Evolutionary conservation across 2,888 invertebrate species (phyloP), one percentile per base, ranked within the genome.

Genomic region (Eupithecia centaureata): DNA sequence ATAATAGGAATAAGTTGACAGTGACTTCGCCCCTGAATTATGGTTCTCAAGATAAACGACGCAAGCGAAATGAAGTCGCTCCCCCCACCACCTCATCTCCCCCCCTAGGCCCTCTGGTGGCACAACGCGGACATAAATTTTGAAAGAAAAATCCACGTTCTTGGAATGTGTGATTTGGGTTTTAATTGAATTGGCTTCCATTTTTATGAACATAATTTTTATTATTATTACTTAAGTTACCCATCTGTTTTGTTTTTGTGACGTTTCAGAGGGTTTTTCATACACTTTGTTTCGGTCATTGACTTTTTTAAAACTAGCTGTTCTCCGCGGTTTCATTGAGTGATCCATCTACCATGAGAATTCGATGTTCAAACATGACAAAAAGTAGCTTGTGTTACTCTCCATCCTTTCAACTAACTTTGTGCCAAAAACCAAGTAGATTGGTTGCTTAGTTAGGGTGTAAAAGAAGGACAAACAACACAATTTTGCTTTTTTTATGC

Each of bases 31-130:
- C 86, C 89, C 88, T 93, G 95, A 95, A 92, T 95, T 95, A 95
- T 95, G 95, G 94, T 94, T 91, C 94, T 94, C 92, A 95, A 95
- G 95, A 95, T 95, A 95, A 95, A 95, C 95, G 95, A 94, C 94
- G 94, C 93, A 94, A 94, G 94, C 95, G 95, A 95, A 95, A 95
- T 95, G 95, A 95, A 95, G 95, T 95, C 95, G 94, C 94, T 86
- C 90, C 92, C 88, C 85, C 84, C 79, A 75, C 74, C 79, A 77
- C 76, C 78, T 80, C n/a, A n/a, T 75, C 78, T 73, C 68, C 71
- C 72, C 80, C 75, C 74, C 82, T 77, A 82, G 83, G 81, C 86
- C 88, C 87, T 85, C 85, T 83, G 79, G 86, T 85, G 86, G 87
- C 84, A 78, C 83, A 85, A 83, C 85, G 84, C 79, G 86, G 80